Conservation (phyloP, 1,140 invertebrate genomes). For the Drosophila kohkoa region DNA sequence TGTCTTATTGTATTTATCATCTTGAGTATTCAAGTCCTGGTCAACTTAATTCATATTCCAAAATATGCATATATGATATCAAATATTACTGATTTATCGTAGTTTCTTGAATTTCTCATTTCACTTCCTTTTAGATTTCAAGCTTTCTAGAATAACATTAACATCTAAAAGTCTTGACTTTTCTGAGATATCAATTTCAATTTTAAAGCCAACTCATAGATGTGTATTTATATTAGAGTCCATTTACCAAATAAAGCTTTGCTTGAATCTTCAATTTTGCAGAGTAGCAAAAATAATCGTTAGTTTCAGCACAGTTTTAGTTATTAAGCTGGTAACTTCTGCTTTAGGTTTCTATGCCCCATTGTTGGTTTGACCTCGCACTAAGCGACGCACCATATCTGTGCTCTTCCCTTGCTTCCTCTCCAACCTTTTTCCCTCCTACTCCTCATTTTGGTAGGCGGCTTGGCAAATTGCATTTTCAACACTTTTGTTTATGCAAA, state of each 20-base stretch:
- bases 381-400: conserved; percentile 38
- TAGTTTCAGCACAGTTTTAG: conserved; percentile 2
- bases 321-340: neutral
- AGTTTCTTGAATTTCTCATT: no score
- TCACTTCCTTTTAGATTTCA: no score
- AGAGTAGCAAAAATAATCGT: neutral
- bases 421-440: no score
- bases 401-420: neutral
- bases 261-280: neutral
- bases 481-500: conserved; percentile 82
- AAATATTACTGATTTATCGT: no score
- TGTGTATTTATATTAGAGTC: neutral
- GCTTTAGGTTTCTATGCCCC: neutral
- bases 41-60: no score
- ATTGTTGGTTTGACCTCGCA: conserved; percentile 73
- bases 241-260: neutral
- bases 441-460: neutral
- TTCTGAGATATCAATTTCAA: neutral
- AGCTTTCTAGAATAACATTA: neutral
- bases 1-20: no score
- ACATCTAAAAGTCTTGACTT: neutral
- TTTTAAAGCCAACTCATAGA: neutral
- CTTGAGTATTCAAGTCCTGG: no score
- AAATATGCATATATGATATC: no score
- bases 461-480: conserved; percentile 75